phyloP scores from a whole-genome alignment of 2,888 invertebrate genomes.

The Synergus itoensis region DNA sequence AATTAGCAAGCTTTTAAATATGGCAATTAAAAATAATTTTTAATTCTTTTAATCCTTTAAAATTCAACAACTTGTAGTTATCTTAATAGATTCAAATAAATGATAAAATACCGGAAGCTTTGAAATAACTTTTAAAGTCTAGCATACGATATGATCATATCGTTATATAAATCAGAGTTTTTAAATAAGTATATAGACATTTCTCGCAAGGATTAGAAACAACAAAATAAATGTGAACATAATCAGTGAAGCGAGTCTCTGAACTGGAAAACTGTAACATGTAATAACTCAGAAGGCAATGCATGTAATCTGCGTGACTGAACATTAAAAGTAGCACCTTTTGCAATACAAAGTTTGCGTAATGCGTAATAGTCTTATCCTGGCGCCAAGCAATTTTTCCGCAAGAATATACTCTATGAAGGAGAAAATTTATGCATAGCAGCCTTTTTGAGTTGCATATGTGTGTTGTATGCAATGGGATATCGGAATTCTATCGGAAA shows the following conservation, averaged over 20 bases:
- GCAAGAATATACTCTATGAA: slow-evolving; percentile 25
- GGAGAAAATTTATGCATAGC: slow-evolving; percentile 47
- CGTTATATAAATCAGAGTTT: neutral
- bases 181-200: neutral
- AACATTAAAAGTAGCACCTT: slow-evolving; percentile 33
- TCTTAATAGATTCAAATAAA: too few relatives aligned
- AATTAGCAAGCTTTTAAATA: neutral
- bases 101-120: too few relatives aligned
- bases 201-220: neutral
- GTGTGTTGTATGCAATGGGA: neutral
- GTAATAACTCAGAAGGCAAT: slow-evolving; percentile 22
- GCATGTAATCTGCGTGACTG: slow-evolving; percentile 23
- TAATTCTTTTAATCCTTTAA: neutral
- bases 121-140: neutral
- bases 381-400: slow-evolving; percentile 52
- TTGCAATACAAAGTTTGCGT: slow-evolving; percentile 45
- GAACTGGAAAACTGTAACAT: slow-evolving; percentile 31
- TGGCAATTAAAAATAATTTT: neutral
- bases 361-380: slow-evolving; percentile 48
- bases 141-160: neutral
- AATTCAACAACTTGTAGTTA: neutral
- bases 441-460: neutral
- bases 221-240: slow-evolving; percentile 9
- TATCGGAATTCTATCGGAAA: neutral
- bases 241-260: slow-evolving; percentile 9